Percentiles rank a stretch among this genome's conserved stretches.
Evolutionary conservation across 2,797 vertebrate species (phyloP).

Genomic region (Gobionotothen gibberifrons): DNA sequence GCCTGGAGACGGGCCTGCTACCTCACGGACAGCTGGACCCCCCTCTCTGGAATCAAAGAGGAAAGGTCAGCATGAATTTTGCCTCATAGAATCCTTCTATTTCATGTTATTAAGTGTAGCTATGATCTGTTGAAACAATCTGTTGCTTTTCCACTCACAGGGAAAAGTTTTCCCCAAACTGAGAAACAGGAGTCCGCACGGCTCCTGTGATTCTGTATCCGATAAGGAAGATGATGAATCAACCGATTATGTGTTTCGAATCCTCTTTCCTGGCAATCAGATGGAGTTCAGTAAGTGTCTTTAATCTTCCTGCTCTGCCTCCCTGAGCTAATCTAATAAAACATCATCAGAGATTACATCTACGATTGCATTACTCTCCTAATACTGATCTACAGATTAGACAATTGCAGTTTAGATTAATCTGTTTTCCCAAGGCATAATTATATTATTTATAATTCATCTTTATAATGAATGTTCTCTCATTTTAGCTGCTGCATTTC

Average conservation of each 20-base stretch:
- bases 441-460: background rate
- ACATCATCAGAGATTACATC: conserved; percentile 37
- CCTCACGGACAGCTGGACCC: conserved; percentile 97
- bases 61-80: conserved; percentile 86
- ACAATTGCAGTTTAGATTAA: conserved; percentile 27
- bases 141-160: conserved; percentile 73
- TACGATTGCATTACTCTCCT: conserved; percentile 19
- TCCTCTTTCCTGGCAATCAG: conserved; percentile 93
- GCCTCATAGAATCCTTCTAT: background rate
- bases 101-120: background rate
- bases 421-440: conserved; percentile 13
- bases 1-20: conserved; percentile 96
- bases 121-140: background rate
- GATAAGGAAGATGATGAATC: conserved; percentile 98
- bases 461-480: conserved; percentile 29
- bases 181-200: conserved; percentile 92
- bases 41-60: conserved; percentile 97
- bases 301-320: conserved; percentile 42
- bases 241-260: conserved; percentile 97
- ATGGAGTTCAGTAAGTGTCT: conserved; percentile 91
- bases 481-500: conserved; percentile 10
- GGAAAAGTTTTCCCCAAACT: conserved; percentile 98
- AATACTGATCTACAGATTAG: conserved; percentile 33
- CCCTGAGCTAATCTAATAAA: conserved; percentile 33
- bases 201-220: conserved; percentile 91